Percentiles rank a stretch among this genome's conserved stretches.
These are phyloP conservation scores for Andrena flavipes DNA, from an alignment of 2,888 invertebrate genomes.

Conservation along the genomic window DNA sequence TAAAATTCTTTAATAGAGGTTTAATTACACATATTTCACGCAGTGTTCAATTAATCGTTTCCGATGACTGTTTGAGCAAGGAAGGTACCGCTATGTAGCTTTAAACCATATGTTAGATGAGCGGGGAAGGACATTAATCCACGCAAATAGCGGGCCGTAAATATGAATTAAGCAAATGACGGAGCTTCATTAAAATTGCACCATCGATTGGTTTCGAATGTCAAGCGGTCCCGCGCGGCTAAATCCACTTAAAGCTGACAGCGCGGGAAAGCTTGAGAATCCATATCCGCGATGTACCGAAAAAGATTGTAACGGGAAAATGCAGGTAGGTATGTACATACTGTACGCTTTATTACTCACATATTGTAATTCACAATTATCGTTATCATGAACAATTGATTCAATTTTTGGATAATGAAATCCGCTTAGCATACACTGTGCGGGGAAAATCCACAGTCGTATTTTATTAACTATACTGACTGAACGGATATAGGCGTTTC, in stretches of 20 bases:
- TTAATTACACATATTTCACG: too few species aligned
- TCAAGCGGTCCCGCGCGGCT: slow-evolving; percentile 42
- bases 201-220: slow-evolving; percentile 60
- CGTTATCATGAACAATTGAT: not conserved
- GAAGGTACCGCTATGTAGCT: not conserved
- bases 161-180: slow-evolving; percentile 62
- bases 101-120: slow-evolving; percentile 26
- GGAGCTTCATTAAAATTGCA: slow-evolving; percentile 62
- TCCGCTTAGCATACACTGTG: too few species aligned
- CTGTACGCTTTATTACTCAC: not conserved
- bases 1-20: too few species aligned
- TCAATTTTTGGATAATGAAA: too few species aligned
- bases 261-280: slow-evolving; percentile 19
- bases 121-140: slow-evolving; percentile 38
- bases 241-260: slow-evolving; percentile 52
- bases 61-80: not conserved
- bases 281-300: slow-evolving; percentile 29
- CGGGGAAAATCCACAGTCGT: too few species aligned
- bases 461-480: too few species aligned
- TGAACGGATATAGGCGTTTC: too few species aligned
- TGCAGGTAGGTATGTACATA: slow-evolving; percentile 6
- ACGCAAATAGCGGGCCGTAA: slow-evolving; percentile 38
- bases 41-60: too few species aligned
- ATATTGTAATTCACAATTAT: slow-evolving; percentile 43
- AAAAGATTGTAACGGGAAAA: slow-evolving; percentile 25